A percentile compares a stretch with the other conserved stretches of the same genome.
phyloP scores from a whole-genome alignment of 2,888 invertebrate species.

The Subacronicta megacephala region DNA sequence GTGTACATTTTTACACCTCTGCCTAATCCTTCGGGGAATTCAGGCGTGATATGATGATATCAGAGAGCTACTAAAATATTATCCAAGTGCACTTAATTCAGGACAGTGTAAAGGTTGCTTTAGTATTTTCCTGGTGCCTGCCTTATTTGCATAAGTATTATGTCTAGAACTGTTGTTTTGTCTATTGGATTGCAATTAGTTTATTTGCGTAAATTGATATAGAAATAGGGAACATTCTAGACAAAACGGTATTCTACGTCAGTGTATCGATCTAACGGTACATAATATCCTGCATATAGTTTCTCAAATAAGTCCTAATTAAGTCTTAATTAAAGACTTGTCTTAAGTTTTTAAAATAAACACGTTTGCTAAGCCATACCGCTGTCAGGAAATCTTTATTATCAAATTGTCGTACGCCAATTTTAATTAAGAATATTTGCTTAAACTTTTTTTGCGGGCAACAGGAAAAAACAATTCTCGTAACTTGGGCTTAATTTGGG shows the following conservation, averaged over 20 bases:
- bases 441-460: slow-evolving; percentile 25
- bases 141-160: slow-evolving; percentile 74
- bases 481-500: slow-evolving; percentile 28
- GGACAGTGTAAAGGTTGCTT: slow-evolving; percentile 6
- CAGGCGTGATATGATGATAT: no score
- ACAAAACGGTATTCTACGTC: slow-evolving; percentile 21
- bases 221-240: no score
- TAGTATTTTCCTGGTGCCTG: slow-evolving; percentile 57
- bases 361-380: slow-evolving; percentile 13
- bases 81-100: no score
- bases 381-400: slow-evolving; percentile 31
- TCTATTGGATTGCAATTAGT: slow-evolving; percentile 36
- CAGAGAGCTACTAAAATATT: no score
- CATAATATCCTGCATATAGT: no score
- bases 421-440: slow-evolving; percentile 50
- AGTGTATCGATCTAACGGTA: background rate
- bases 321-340: slow-evolving; percentile 22
- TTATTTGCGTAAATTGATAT: slow-evolving; percentile 15
- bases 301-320: slow-evolving; percentile 20
- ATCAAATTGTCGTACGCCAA: slow-evolving; percentile 46
- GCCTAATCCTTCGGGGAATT: no score
- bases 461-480: slow-evolving; percentile 34
- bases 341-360: slow-evolving; percentile 24
- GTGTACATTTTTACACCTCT: no score
- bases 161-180: slow-evolving; percentile 55